Conservation (phyloP, 2,888 invertebrate species). For the Altica lythri region DNA sequence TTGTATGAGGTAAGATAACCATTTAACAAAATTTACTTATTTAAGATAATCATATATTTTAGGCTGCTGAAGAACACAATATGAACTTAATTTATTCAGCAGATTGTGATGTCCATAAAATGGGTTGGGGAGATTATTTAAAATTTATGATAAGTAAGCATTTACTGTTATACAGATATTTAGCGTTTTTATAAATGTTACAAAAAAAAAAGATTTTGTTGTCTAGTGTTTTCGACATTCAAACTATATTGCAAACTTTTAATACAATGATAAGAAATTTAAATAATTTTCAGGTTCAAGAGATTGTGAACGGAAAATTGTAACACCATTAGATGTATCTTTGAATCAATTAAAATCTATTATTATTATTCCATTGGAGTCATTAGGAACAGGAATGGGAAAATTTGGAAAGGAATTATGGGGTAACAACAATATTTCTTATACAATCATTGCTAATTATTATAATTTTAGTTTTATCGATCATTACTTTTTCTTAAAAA, state of each 20-base stretch:
- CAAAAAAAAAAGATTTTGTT: not conserved
- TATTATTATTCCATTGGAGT: slow-evolving; percentile 40
- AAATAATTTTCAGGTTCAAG: slow-evolving; percentile 32
- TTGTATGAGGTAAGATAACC: slow-evolving; percentile 36
- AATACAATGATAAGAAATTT: no score
- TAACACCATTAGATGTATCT: slow-evolving; percentile 39
- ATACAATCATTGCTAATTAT: no score
- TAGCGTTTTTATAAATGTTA: not conserved
- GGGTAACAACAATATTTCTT: slow-evolving; percentile 26
- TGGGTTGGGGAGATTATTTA: slow-evolving; percentile 38
- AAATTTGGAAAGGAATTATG: slow-evolving; percentile 39
- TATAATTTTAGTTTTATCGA: not conserved
- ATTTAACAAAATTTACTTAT: slow-evolving; percentile 3
- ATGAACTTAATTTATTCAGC: slow-evolving; percentile 33
- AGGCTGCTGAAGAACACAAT: slow-evolving; percentile 42
- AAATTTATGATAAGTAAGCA: slow-evolving; percentile 36
- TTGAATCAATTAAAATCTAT: slow-evolving; percentile 38
- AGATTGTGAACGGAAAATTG: slow-evolving; percentile 39
- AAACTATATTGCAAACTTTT: no score
- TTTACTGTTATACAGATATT: slow-evolving; percentile 2
- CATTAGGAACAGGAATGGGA: slow-evolving; percentile 41
- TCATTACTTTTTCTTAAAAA: not conserved
- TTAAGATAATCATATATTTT: slow-evolving; percentile 16
- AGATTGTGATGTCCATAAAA: slow-evolving; percentile 36
- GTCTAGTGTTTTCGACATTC: not conserved